Percentiles rank a stretch among this genome's conserved stretches.
Conservation (phyloP, 2,797 vertebrate genomes). For the Spizella passerina region DNA sequence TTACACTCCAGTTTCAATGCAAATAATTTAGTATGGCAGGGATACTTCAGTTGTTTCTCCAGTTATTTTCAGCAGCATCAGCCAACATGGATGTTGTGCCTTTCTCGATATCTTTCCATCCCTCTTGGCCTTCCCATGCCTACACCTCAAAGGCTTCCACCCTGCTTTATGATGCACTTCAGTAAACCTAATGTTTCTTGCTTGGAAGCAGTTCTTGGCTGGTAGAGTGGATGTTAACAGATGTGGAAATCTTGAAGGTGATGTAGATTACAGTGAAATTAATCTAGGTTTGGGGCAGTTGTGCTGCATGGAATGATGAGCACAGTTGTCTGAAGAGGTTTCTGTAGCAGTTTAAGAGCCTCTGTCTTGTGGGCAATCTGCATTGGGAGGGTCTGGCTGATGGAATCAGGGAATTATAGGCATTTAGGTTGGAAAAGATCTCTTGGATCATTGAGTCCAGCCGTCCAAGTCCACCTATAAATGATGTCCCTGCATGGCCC, state of each 20-base stretch:
- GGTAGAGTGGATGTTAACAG: not conserved
- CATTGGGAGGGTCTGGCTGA: not conserved
- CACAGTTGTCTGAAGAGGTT: not conserved
- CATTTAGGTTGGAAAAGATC: not conserved
- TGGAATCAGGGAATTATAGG: not conserved
- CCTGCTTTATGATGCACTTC: accelerated
- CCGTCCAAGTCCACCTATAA: not conserved
- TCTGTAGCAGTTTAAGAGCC: not conserved
- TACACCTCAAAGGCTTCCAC: not conserved
- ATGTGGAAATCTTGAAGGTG: not conserved
- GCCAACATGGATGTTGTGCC: not conserved
- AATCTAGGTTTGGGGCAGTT: not conserved
- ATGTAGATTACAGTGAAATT: not conserved
- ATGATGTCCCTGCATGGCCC: accelerated
- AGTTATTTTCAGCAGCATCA: not conserved
- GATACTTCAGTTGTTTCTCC: not conserved
- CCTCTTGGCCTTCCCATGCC: not conserved
- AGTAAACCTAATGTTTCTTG: not conserved
- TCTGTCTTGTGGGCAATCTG: not conserved
- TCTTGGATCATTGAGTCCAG: not conserved
- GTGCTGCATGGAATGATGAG: not conserved
- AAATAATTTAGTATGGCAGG: not conserved
- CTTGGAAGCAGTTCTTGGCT: not conserved
- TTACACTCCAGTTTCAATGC: not conserved
- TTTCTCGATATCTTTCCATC: not conserved